Base-by-base conservation (phyloP, 2,888 invertebrate species). In the Phlogophora meticulosa region DNA sequence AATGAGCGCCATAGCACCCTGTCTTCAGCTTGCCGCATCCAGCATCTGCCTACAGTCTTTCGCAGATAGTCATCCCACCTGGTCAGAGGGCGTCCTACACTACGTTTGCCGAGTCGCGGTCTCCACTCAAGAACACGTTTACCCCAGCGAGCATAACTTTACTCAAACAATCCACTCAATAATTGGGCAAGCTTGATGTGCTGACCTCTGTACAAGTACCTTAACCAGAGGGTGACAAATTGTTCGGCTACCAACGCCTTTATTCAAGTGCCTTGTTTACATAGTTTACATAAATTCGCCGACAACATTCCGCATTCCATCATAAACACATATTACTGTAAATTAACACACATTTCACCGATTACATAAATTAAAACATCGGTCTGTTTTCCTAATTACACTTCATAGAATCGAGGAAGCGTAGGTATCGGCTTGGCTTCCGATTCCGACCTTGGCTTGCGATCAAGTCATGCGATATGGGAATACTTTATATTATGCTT, bases 381-480 rank as follows among this genome's bases (percentile, higher is more conserved):
- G 32, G 13, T 48, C 46, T 55, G 40, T 62, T 68, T 51, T 57
- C 34, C 52, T 79, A 66, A 69, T 76, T 59, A 69, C 53, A 70
- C 28, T 61, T 68, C 40, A 34, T 45, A 48, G 61, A 40, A 63
- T 65, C 43, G 28, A 64, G 74, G 74, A 77, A 80, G 53, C 57
- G 59, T 28, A 28, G 28, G 28, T 40, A 65, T 49, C 28, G 48
- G 51, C 36, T 67, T 51, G 80, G 58, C 66, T 80, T 77, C 67
- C 59, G 53, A 69, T 53, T 59, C 32, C 52, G 62, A 74, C 79
- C 70, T 80, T 79, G 74, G 69, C 32, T 38, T 17, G 58, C 66
- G 72, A 79, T 80, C 52, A 70, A 70, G 56, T 48, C 55, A 64
- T 64, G 43, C 56, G 74, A 70, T 73, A 64, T 45, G 57, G 58